These are phyloP conservation scores for Trichonephila inaurata DNA, from an alignment of 1,140 invertebrate species.

Conservation along the genomic window DNA sequence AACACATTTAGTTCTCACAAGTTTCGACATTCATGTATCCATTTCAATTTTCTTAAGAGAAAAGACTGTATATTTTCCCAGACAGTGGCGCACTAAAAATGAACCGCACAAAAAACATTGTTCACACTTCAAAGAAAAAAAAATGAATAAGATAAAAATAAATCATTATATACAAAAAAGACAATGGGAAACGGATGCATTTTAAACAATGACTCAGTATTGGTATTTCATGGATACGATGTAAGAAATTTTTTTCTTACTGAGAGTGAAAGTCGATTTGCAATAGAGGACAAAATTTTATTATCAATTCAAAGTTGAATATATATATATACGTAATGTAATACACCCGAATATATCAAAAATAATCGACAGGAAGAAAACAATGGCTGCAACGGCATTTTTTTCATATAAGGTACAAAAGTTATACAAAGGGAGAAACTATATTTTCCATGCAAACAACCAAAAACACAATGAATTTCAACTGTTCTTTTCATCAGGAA, in stretches of 20 bases:
- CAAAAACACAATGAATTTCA: not conserved
- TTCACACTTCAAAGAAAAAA: not conserved
- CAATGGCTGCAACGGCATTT: not conserved
- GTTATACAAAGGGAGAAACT: not conserved
- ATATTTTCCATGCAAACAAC: not conserved
- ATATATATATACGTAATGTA: not conserved
- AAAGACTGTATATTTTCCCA: too few relatives aligned
- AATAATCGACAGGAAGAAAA: not conserved
- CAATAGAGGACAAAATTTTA: not conserved
- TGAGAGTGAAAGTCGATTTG: constrained; percentile 1
- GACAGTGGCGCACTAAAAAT: too few relatives aligned
- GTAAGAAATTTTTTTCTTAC: not conserved
- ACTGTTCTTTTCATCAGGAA: not conserved
- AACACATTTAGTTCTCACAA: too few relatives aligned
- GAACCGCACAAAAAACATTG: too few relatives aligned
- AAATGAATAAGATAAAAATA: not conserved
- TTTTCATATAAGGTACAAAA: not conserved
- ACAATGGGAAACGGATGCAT: not conserved
- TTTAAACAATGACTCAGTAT: not conserved
- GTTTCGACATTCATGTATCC: too few relatives aligned
- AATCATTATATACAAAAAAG: not conserved
- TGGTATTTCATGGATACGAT: not conserved
- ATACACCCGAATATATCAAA: not conserved
- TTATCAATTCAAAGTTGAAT: not conserved
- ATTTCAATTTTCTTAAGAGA: too few relatives aligned